These are phyloP conservation scores for Agapetus fuscipes DNA, from an alignment of 2,888 invertebrate genomes.

Conservation along the genomic window DNA sequence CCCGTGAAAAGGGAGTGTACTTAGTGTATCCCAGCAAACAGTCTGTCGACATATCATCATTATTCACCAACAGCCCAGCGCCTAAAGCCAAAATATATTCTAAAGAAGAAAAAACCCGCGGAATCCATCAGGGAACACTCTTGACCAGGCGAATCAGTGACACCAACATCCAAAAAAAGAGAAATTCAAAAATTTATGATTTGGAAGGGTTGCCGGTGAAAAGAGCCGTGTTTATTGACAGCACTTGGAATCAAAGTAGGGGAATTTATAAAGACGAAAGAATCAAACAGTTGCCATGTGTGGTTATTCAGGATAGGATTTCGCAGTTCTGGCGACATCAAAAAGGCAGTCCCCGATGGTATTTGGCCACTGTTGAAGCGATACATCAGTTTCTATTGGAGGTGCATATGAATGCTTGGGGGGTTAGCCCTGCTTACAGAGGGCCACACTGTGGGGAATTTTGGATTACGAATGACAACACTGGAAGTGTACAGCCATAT, in stretches of 20 bases:
- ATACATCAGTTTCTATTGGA: conserved; percentile 83
- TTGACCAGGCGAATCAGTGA: conserved; percentile 41
- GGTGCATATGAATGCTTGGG: conserved; percentile 67
- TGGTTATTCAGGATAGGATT: conserved; percentile 70
- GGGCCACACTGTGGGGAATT: conserved; percentile 36
- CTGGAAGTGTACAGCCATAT: too few relatives aligned
- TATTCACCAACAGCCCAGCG: conserved; percentile 39
- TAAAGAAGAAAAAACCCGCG: conserved; percentile 38
- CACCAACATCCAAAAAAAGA: conserved; percentile 27
- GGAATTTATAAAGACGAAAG: conserved; percentile 77
- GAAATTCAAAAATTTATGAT: too few relatives aligned
- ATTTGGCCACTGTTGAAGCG: conserved; percentile 89
- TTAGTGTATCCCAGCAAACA: conserved; percentile 73
- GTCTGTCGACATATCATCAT: conserved; percentile 52
- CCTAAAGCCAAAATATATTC: conserved; percentile 27
- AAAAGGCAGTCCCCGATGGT: conserved; percentile 83
- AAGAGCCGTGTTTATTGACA: conserved; percentile 82
- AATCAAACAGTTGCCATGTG: conserved; percentile 60
- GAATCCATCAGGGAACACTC: conserved; percentile 53
- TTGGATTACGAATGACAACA: too few relatives aligned
- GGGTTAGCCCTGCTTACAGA: conserved; percentile 47
- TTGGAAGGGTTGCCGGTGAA: conserved; percentile 54
- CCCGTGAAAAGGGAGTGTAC: conserved; percentile 54
- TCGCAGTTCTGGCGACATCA: conserved; percentile 96
- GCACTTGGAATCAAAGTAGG: conserved; percentile 90